Percentiles rank a stretch among this genome's conserved stretches.
phyloP scores from a whole-genome alignment of 2,113 vertebrate species.

The Brienomyrus longianalis region DNA sequence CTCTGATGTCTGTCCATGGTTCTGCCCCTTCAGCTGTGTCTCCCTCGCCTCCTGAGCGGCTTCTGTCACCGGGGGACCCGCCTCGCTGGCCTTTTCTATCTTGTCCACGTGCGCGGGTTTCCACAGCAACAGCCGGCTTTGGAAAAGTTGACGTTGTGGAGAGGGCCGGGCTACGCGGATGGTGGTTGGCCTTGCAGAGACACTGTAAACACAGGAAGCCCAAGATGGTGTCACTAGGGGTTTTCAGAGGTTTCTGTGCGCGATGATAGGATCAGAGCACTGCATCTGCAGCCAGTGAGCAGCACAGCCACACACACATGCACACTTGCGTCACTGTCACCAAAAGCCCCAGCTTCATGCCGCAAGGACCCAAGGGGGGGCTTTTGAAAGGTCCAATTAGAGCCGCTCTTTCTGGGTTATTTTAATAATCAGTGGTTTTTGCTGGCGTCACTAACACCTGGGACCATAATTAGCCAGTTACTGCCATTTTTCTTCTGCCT shows the following conservation, averaged over 20 bases:
- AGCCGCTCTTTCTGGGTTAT: slow-evolving; percentile 16
- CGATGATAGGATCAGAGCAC: slow-evolving; percentile 20
- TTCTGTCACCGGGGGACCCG: slow-evolving; percentile 34
- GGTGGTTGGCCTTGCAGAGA: slow-evolving; percentile 22
- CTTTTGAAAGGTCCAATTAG: slow-evolving; percentile 8
- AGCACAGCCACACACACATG: slow-evolving; percentile 23
- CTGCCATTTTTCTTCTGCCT: not conserved
- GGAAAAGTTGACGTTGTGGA: slow-evolving; percentile 38
- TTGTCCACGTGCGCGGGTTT: slow-evolving; percentile 33
- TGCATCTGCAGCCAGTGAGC: not conserved
- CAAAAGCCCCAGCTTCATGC: slow-evolving; percentile 37
- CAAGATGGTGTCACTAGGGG: slow-evolving; percentile 35
- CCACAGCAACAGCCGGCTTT: slow-evolving; percentile 43
- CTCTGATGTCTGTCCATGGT: slow-evolving; percentile 55
- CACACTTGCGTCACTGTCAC: slow-evolving; percentile 20
- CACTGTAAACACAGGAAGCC: slow-evolving; percentile 50
- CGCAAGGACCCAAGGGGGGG: not conserved
- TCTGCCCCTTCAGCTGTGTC: not conserved
- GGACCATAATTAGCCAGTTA: not conserved
- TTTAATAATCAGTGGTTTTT: slow-evolving; percentile 15
- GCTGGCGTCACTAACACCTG: slow-evolving; percentile 8
- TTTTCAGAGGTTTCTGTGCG: slow-evolving; percentile 36
- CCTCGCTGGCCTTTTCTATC: slow-evolving; percentile 34
- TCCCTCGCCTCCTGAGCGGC: not conserved
- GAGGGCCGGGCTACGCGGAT: not conserved